A percentile compares a stretch with the other conserved stretches of the same genome.
phyloP scores from a whole-genome alignment of 2,113 vertebrate species.

The Ploceus nigricollis region DNA sequence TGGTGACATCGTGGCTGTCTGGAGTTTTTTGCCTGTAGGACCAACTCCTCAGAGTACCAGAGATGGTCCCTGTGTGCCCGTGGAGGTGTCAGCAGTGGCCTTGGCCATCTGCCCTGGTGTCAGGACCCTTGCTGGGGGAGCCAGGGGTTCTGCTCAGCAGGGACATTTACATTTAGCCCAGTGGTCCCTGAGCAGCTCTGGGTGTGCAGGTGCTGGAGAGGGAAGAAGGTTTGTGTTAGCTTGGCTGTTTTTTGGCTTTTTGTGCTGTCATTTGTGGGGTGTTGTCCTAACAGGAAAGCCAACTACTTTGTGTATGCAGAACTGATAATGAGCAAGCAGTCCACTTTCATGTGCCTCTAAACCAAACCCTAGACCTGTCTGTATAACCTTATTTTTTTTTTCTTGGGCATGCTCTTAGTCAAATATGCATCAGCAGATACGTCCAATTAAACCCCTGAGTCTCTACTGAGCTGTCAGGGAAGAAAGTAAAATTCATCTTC shows the following conservation, averaged over 20 bases:
- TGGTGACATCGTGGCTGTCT: accelerated
- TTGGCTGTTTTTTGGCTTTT: neutral
- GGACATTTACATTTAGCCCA: accelerated
- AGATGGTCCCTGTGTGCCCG: neutral
- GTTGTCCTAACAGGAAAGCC: neutral
- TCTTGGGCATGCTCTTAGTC: neutral
- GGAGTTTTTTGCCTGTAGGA: neutral
- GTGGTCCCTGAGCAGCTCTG: neutral
- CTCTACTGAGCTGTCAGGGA: slow-evolving; percentile 31
- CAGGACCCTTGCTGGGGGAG: neutral
- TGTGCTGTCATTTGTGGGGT: accelerated
- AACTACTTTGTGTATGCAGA: neutral
- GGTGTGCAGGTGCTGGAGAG: neutral
- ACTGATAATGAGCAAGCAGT: neutral
- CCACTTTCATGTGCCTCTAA: neutral
- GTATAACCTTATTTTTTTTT: neutral
- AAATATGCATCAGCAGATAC: slow-evolving; percentile 1
- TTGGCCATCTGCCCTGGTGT: neutral
- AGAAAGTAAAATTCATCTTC: slow-evolving; percentile 48
- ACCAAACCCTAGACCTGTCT: neutral
- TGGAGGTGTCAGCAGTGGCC: neutral
- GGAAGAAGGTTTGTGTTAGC: neutral
- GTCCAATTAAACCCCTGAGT: slow-evolving; percentile 33
- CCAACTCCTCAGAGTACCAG: neutral
- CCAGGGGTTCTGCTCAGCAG: neutral